Conservation (phyloP, 2,113 vertebrate species). For the Passer montanus region DNA sequence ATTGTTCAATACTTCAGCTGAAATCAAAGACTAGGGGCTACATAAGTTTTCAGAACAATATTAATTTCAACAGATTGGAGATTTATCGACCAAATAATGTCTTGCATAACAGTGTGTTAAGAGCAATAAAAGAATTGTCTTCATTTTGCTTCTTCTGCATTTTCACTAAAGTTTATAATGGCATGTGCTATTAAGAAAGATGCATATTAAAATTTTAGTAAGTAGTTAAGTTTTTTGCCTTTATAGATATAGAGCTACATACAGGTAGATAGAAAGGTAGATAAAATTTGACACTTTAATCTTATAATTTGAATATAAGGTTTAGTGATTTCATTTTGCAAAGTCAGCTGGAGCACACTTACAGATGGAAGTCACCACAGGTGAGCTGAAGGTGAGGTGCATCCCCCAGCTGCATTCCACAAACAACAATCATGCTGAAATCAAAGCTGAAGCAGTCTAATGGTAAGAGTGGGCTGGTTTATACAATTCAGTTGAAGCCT, state of each 20-base stretch:
- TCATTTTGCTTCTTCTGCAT: not conserved
- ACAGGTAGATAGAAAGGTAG: not conserved
- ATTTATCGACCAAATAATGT: not conserved
- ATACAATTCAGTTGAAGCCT: not conserved
- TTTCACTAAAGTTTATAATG: not conserved
- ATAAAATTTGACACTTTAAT: not conserved
- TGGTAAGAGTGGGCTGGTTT: not conserved
- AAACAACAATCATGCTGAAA: not conserved
- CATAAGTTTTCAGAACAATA: not conserved
- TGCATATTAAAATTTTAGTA: not conserved
- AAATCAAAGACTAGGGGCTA: not conserved
- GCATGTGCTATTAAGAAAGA: not conserved
- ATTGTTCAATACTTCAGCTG: not conserved
- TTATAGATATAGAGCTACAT: not conserved
- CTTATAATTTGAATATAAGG: not conserved
- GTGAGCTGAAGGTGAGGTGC: not conserved
- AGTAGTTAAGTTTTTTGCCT: not conserved
- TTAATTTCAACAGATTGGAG: not conserved
- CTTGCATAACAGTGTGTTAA: not conserved
- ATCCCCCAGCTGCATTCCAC: not conserved
- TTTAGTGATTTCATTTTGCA: not conserved
- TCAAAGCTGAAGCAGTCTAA: not conserved
- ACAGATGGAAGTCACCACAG: not conserved
- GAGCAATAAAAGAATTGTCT: not conserved
- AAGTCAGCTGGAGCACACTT: fast-evolving